Evolutionary conservation across 2,888 invertebrate genomes (phyloP).

Genomic region (Helicoverpa assulta): DNA sequence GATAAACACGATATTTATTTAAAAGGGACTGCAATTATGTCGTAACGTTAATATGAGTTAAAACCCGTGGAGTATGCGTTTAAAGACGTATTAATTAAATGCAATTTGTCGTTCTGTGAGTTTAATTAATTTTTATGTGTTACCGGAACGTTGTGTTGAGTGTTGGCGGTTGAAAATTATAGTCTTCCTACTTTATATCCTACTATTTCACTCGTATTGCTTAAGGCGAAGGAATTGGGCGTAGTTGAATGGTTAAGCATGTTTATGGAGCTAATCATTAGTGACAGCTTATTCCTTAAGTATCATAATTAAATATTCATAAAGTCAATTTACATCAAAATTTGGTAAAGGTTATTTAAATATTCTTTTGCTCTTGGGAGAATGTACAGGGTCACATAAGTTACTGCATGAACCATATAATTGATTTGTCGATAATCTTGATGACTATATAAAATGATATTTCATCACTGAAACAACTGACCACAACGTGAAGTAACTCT

Average conservation of each 20-base stretch:
- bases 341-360: no score
- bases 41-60: conserved; percentile 35
- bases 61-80: conserved; percentile 27
- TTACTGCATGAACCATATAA: no score
- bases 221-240: not conserved
- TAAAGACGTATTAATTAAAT: not conserved
- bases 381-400: no score
- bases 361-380: no score
- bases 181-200: conserved; percentile 10
- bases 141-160: conserved; percentile 7
- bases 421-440: no score
- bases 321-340: no score
- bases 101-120: conserved; percentile 8
- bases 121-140: conserved; percentile 9
- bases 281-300: no score
- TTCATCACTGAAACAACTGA: no score
- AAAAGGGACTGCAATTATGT: conserved; percentile 36
- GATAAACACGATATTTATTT: conserved; percentile 46
- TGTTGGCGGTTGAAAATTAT: not conserved
- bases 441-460: no score
- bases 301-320: no score
- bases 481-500: not conserved
- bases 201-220: conserved; percentile 1
- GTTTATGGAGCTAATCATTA: no score
- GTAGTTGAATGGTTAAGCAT: not conserved